Evolutionary conservation across 2,888 invertebrate genomes (phyloP), one percentile per base, ranked within the genome.

Genomic region (Chydorus sphaericus): DNA sequence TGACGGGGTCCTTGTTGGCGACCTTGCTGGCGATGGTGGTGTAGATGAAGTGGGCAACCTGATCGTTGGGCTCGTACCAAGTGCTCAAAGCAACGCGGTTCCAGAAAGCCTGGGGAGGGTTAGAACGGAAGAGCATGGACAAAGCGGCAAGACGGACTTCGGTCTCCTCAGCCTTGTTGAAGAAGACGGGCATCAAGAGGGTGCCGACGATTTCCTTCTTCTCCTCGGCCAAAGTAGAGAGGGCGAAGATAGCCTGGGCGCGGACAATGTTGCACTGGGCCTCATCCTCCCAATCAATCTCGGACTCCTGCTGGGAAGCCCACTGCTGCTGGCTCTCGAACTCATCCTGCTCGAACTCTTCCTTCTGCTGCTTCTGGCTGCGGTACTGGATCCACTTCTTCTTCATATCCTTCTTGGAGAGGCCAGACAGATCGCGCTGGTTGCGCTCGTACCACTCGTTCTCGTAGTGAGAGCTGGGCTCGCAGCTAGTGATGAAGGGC

Each of bases 51-150:
- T 64, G 61, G 36, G 62, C 62, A 14, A 70, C 64, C 49, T 68
- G 65, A 11, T 62, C 60, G 59, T 63, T 64, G 23, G 60, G 60
- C 51, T 67, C 67, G 49, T 61, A 61, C 65, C 66, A 68, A n/a
- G 69, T 63, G 48, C 62, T 60, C 36, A 63, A 58, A 16, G 71
- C 71, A 14, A 73, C 57, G 56, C 68, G 64, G 59, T 70, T 66
- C 54, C 69, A 62, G 28, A 68, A 59, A 30, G 65, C 62, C 8
- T 64, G 58, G 29, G 65, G 59, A 4, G 70, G 68, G 14, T 61
- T 58, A 30, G 65, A 58, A 59, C 62, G 61, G 54, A 68, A 52
- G 11, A 68, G 57, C 53, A 66, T 62, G 30, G 64, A 59, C 57
- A 68, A 64, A 18, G 71, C 67, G 10, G 67, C 65, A 54, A 70